Conservation (phyloP, 2,888 invertebrate species). For the Folsomia candida region DNA sequence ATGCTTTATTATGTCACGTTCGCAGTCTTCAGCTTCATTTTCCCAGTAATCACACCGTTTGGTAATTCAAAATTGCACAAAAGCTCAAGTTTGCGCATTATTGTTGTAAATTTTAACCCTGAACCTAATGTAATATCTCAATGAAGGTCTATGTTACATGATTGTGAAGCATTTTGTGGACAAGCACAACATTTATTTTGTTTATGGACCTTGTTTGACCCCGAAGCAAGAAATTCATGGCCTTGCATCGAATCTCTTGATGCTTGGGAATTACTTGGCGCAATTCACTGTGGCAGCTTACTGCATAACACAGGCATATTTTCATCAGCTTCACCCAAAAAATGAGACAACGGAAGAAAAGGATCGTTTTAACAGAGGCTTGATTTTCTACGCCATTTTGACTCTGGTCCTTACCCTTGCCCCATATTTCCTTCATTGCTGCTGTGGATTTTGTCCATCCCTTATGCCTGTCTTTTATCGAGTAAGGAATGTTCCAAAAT, state of each 20-base stretch:
- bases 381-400: neutral
- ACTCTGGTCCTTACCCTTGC: neutral
- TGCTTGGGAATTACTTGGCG: neutral
- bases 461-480: neutral
- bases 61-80: neutral
- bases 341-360: neutral
- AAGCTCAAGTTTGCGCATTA: too few species aligned
- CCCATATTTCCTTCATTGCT: neutral
- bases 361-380: neutral
- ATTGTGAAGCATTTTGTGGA: neutral
- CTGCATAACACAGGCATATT: neutral
- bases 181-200: constrained; percentile 1
- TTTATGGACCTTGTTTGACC: neutral
- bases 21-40: neutral
- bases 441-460: neutral
- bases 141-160: neutral
- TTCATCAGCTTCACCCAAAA: neutral
- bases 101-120: neutral
- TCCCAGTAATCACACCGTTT: neutral
- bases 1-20: neutral
- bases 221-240: neutral
- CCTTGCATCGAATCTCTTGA: neutral
- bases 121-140: neutral
- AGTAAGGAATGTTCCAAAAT: neutral
- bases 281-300: neutral